Percentiles rank a stretch among this genome's conserved stretches.
Evolutionary conservation across 2,888 invertebrate genomes (phyloP).

Genomic region (Tetragnatha montana): DNA sequence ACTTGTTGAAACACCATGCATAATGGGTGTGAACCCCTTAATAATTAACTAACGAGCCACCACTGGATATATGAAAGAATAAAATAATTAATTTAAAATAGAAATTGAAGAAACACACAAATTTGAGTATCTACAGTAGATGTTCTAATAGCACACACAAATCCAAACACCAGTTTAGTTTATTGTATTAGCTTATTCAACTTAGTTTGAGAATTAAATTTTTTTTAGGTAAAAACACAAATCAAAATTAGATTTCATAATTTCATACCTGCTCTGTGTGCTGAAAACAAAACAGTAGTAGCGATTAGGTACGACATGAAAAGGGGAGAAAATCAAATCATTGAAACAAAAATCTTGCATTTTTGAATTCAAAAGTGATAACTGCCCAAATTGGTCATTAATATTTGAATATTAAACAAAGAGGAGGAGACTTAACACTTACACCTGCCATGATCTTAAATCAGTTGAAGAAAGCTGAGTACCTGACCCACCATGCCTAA

Average conservation of each 20-base stretch:
- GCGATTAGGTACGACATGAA: not conserved
- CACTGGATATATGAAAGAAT: no score
- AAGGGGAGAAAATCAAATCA: not conserved
- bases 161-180: no score
- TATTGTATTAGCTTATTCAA: no score
- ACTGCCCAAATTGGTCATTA: not conserved
- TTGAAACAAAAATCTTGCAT: not conserved
- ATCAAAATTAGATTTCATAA: not conserved
- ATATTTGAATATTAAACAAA: slow-evolving; percentile 2
- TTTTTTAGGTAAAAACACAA: not conserved
- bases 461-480: slow-evolving; percentile 68
- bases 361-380: not conserved
- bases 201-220: no score
- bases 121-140: no score
- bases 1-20: no score
- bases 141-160: no score
- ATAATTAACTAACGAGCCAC: no score
- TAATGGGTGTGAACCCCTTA: no score
- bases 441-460: slow-evolving; percentile 70
- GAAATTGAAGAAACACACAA: no score
- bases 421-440: slow-evolving; percentile 43
- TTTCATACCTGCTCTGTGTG: not conserved
- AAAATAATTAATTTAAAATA: no score
- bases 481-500: slow-evolving; percentile 66
- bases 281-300: not conserved